Base-by-base conservation (phyloP, 2,113 vertebrate genomes). In the Pseudorhombus dupliciocellatus region DNA sequence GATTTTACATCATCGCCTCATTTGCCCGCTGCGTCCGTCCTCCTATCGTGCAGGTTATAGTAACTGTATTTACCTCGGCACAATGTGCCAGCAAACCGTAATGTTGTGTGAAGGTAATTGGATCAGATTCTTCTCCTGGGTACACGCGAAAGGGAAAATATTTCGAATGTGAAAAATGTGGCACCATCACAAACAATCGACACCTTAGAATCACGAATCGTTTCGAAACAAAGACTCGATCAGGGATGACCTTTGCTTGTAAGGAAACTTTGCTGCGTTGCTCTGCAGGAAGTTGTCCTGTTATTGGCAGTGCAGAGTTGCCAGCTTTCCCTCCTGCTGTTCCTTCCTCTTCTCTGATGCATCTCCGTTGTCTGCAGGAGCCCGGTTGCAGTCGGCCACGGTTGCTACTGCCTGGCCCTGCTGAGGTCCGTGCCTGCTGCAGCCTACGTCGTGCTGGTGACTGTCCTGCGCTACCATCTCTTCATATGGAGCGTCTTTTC, bases 401-500 rank as follows among this genome's bases (percentile, higher is more conserved):
- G 96, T 44, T 96, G 96, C 89, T 98, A 97, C 92, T 97, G 95
- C 86, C 94, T 97, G 0, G 97, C 95, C 0, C 79, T 98, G 40
- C 82, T 97, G 40, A 88, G 94, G 20, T 96, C 97, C 0, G 70
- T 96, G 37, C 96, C 97, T 0, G 92, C 93, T 0, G 93, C 94
- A 0, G 70, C 92, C 18, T 99, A 98, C 70, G 73, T 98, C 9
- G 64, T 98, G 52, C 70, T 99, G 87, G 93, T 98, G 16, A 98
- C 96, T 0, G 88, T 88, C 10, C 93, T 98, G 75, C 95, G 98
- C n/a, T 97, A 99, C 79, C 97, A 99, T 81, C 91, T 98, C 46
- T 99, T 99, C 87, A 97, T 99, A 83, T 99, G 98, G 98, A 99
- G 97, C 0, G 98, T 99, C 50, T 99, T 99, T 86, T 98, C 98